Conservation (phyloP, 2,888 invertebrate species). For the Fragum fragum region DNA sequence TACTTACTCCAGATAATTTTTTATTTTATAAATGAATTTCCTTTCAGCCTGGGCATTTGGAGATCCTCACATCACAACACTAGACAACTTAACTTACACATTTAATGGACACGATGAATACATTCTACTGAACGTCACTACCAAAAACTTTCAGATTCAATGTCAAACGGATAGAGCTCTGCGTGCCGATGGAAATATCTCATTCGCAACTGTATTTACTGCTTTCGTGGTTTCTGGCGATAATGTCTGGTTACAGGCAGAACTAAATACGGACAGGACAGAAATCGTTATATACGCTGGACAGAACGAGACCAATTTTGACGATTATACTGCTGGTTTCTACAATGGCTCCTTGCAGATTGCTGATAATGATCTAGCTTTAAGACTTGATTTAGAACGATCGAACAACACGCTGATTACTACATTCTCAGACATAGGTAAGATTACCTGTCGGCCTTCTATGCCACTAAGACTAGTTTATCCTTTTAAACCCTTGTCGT, state of each 20-base stretch:
- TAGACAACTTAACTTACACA: conserved; percentile 56
- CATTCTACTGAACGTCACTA: conserved; percentile 21
- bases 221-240: conserved; percentile 47
- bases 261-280: conserved; percentile 44
- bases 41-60: conserved; percentile 50
- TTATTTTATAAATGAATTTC: too few species aligned
- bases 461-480: too few species aligned
- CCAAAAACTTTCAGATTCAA: conserved; percentile 50
- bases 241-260: conserved; percentile 52
- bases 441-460: too few species aligned
- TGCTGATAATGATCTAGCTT: not conserved
- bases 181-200: conserved; percentile 25
- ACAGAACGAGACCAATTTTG: not conserved
- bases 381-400: conserved; percentile 1
- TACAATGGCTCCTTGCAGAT: conserved; percentile 17
- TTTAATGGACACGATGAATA: conserved; percentile 65
- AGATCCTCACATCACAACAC: conserved; percentile 58
- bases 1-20: too few species aligned
- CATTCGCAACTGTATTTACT: conserved; percentile 56
- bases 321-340: conserved; percentile 39
- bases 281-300: conserved; percentile 46
- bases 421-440: conserved; percentile 18
- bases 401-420: conserved; percentile 1
- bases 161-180: conserved; percentile 48
- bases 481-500: too few species aligned